A percentile compares a stretch with the other conserved stretches of the same genome.
Evolutionary conservation across 1,140 invertebrate genomes (phyloP).

Genomic region (Ostrea denselamellosa): DNA sequence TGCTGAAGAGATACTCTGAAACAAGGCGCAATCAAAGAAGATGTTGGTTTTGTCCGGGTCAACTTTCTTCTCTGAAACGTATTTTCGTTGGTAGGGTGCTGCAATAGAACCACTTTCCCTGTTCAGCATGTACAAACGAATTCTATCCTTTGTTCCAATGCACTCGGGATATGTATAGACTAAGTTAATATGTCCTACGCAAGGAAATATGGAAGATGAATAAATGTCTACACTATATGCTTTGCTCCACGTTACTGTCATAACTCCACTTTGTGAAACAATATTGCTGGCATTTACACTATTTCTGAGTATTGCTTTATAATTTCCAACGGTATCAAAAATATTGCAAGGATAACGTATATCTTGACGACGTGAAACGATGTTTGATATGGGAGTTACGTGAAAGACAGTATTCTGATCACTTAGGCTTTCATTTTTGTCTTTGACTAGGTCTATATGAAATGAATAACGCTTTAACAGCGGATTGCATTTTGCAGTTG

Average conservation of each 20-base stretch:
- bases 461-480: slow-evolving; percentile 56
- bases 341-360: slow-evolving; percentile 59
- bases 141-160: slow-evolving; percentile 57
- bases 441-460: slow-evolving; percentile 57
- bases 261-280: slow-evolving; percentile 59
- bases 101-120: slow-evolving; percentile 62
- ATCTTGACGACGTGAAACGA: slow-evolving; percentile 41
- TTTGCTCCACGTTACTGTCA: slow-evolving; percentile 63
- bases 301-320: slow-evolving; percentile 63
- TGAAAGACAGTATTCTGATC: slow-evolving; percentile 30
- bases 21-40: slow-evolving; percentile 61
- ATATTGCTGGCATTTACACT: slow-evolving; percentile 40
- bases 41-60: slow-evolving; percentile 56
- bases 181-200: slow-evolving; percentile 54
- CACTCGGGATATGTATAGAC: slow-evolving; percentile 67
- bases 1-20: slow-evolving; percentile 57
- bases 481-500: slow-evolving; percentile 62
- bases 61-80: slow-evolving; percentile 60
- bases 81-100: slow-evolving; percentile 61
- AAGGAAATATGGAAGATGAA: slow-evolving; percentile 63
- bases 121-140: slow-evolving; percentile 62
- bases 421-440: slow-evolving; percentile 21
- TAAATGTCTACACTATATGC: slow-evolving; percentile 58
- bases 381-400: slow-evolving; percentile 42
- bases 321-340: slow-evolving; percentile 67